Percentiles rank a stretch among this genome's conserved stretches.
These are phyloP conservation scores for Lepidostoma basale DNA, from an alignment of 1,140 invertebrate species.

Conservation along the genomic window DNA sequence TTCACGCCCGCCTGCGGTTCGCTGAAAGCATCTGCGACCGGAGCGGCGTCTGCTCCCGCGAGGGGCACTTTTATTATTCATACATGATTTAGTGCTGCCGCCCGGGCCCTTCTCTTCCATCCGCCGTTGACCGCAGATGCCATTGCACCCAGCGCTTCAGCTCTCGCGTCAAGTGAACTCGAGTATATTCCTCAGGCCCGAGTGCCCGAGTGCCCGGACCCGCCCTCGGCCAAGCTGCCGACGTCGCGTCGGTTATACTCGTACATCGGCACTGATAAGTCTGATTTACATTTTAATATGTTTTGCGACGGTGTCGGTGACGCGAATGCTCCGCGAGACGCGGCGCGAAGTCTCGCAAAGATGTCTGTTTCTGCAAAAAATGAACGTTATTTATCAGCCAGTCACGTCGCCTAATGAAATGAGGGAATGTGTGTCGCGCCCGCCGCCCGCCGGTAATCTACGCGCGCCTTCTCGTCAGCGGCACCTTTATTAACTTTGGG, in stretches of 20 bases:
- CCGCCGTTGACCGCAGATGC: too few species aligned
- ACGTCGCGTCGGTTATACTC: too few species aligned
- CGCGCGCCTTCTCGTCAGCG: too few species aligned
- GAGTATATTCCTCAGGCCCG: not conserved
- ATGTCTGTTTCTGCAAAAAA: not conserved
- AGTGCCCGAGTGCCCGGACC: not conserved
- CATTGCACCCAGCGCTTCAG: too few species aligned
- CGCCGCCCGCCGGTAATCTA: not conserved
- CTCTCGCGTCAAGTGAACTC: not conserved
- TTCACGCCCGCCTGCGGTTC: conserved; percentile 4
- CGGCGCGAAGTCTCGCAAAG: not conserved
- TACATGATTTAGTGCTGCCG: conserved; percentile 2
- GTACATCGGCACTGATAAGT: conserved; percentile 7
- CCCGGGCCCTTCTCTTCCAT: too few species aligned
- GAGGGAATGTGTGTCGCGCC: not conserved
- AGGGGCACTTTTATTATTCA: conserved; percentile 7
- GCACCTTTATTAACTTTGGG: too few species aligned
- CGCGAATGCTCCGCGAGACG: not conserved
- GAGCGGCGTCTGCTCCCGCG: not conserved
- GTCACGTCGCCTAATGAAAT: conserved; percentile 12
- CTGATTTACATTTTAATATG: conserved; percentile 17
- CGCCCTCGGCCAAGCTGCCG: too few species aligned
- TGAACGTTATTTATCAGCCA: conserved; percentile 4
- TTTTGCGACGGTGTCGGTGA: conserved; percentile 3
- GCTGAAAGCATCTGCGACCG: conserved; percentile 1